Evolutionary conservation across 2,113 vertebrate genomes (phyloP).

Genomic region (Crotalus helleri): DNA sequence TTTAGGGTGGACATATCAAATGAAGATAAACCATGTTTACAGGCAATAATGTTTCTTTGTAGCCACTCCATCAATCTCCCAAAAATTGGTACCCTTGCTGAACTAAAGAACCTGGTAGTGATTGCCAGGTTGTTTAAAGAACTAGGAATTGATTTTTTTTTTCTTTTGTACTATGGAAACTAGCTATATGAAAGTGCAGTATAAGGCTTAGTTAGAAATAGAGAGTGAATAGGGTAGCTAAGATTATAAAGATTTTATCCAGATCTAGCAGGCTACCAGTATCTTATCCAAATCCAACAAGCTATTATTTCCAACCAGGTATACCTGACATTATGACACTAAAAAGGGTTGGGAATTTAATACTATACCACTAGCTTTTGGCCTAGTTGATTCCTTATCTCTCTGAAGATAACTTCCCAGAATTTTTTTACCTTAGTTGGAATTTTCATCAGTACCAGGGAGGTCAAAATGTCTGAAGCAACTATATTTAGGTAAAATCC

Average conservation of each 20-base stretch:
- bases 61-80: not conserved
- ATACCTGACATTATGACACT: not conserved
- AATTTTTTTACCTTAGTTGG: not conserved
- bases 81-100: not conserved
- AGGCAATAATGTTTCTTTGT: not conserved
- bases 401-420: not conserved
- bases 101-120: not conserved
- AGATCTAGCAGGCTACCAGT: not conserved
- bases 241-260: not conserved
- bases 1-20: not conserved
- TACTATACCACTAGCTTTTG: not conserved
- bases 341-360: not conserved
- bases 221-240: not conserved
- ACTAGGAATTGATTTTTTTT: not conserved
- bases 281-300: not conserved
- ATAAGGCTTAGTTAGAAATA: not conserved
- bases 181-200: not conserved
- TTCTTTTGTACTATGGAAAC: not conserved
- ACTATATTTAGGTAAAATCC: not conserved
- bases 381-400: not conserved
- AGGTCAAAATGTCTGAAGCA: not conserved
- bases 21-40: not conserved
- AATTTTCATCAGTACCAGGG: not conserved
- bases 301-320: not conserved
- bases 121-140: not conserved